Evolutionary conservation across 2,888 invertebrate genomes (phyloP).

Genomic region (Lasius platythorax): DNA sequence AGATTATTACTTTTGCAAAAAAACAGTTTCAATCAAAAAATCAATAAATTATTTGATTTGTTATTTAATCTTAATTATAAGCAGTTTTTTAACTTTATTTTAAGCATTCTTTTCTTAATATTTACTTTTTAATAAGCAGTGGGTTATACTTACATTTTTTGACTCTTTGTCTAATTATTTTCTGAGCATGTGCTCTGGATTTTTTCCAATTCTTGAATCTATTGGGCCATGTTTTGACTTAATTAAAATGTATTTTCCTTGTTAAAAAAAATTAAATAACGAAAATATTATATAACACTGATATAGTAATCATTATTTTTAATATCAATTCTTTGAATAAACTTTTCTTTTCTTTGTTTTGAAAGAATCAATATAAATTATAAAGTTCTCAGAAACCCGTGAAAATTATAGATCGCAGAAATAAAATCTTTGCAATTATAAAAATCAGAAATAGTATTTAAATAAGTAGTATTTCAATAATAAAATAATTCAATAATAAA

Average conservation of each 20-base stretch:
- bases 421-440: no score
- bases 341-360: no score
- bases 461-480: background rate
- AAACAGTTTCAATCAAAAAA: background rate
- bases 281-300: background rate
- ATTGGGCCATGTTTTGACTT: background rate
- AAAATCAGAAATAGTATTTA: no score
- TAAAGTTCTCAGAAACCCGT: no score
- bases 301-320: background rate
- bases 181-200: background rate
- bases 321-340: background rate
- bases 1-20: background rate
- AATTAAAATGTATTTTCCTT: background rate
- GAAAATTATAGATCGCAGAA: no score
- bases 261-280: background rate
- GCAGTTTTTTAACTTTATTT: no score
- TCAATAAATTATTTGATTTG: background rate
- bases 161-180: background rate
- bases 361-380: no score
- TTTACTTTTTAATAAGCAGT: background rate
- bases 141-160: background rate
- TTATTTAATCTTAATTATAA: no score
- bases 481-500: no score
- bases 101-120: background rate
- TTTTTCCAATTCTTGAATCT: background rate